Evolutionary conservation across 2,888 invertebrate genomes (phyloP).

Genomic region (Eupithecia insigniata): DNA sequence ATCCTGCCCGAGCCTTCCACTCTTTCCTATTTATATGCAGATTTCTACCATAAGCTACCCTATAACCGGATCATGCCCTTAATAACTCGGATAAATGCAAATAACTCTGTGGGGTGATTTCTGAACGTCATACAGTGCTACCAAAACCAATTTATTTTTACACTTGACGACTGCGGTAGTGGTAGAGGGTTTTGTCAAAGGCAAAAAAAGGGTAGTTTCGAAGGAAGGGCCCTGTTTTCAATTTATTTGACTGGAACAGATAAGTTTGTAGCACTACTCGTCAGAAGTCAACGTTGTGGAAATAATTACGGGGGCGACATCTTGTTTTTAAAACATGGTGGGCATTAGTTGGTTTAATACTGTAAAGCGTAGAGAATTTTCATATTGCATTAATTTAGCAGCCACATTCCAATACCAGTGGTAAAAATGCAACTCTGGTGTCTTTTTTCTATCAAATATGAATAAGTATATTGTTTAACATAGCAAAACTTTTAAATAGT

Average conservation of each 20-base stretch:
- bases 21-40: constrained; percentile 83
- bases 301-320: constrained; percentile 79
- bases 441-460: background rate
- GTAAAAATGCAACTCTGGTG: background rate
- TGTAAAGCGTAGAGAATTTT: constrained; percentile 37
- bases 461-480: background rate
- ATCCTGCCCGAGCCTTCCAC: constrained; percentile 55
- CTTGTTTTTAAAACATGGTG: constrained; percentile 71
- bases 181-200: background rate
- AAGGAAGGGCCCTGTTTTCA: background rate
- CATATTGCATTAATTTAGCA: background rate
- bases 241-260: background rate
- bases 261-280: constrained; percentile 2
- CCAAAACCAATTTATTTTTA: background rate
- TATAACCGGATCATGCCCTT: constrained; percentile 77
- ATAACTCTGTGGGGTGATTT: constrained; percentile 66
- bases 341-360: constrained; percentile 67
- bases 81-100: constrained; percentile 77
- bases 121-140: constrained; percentile 58
- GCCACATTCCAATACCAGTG: background rate
- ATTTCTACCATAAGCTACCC: constrained; percentile 83
- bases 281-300: constrained; percentile 66
- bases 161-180: background rate
- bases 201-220: background rate
- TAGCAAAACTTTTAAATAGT: background rate